A percentile compares a stretch with the other conserved stretches of the same genome.
Evolutionary conservation across 2,113 vertebrate species (phyloP).

Genomic region (Ancistrus triradiatus): DNA sequence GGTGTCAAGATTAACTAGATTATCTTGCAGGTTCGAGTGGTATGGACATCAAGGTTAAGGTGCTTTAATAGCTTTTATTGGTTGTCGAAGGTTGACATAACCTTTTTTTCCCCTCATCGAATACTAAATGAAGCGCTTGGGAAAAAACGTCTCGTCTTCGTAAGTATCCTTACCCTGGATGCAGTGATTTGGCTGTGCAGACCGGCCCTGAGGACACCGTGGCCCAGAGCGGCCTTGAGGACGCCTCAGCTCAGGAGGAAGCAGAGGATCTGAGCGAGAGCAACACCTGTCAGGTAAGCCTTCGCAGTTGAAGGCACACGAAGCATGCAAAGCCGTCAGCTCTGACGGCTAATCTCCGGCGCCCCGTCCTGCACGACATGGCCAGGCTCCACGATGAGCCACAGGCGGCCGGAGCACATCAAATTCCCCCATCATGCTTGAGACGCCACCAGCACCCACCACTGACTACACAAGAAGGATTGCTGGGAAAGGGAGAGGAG

Average conservation of each 20-base stretch:
- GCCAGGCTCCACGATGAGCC: conserved; percentile 51
- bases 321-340: conserved; percentile 58
- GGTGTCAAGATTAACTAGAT: conserved; percentile 5
- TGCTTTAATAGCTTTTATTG: no score
- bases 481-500: not conserved
- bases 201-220: conserved; percentile 30
- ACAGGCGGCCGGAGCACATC: conserved; percentile 43
- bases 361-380: conserved; percentile 54
- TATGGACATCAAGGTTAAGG: no score
- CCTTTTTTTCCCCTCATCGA: conserved; percentile 8
- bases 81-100: conserved; percentile 6
- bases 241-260: conserved; percentile 35
- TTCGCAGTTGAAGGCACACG: conserved; percentile 62
- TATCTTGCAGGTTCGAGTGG: not conserved
- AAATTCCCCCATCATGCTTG: conserved; percentile 37
- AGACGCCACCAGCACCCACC: conserved; percentile 48
- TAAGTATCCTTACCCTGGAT: conserved; percentile 39
- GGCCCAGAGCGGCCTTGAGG: conserved; percentile 25
- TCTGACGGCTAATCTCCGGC: conserved; percentile 63
- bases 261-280: conserved; percentile 63
- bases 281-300: conserved; percentile 73
- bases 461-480: conserved; percentile 44
- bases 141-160: conserved; percentile 20
- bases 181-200: conserved; percentile 44
- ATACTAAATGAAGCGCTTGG: conserved; percentile 13